phyloP scores from a whole-genome alignment of 2,797 vertebrate species.

The Hypotaenidia okinawae region DNA sequence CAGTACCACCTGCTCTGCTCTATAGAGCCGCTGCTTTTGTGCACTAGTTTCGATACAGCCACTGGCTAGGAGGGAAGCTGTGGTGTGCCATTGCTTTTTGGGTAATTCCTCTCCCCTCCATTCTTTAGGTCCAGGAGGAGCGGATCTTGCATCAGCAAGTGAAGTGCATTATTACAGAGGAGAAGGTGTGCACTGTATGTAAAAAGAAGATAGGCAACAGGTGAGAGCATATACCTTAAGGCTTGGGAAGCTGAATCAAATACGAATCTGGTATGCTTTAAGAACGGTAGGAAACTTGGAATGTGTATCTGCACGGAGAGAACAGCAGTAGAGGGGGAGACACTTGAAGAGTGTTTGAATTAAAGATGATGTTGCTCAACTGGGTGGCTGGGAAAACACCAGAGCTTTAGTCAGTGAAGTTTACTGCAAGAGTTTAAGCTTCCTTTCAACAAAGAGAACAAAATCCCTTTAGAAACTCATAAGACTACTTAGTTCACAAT shows the following conservation, averaged over 20 bases:
- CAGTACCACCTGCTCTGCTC: background rate
- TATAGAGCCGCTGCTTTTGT: background rate
- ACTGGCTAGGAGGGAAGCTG: background rate
- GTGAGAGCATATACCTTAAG: constrained; percentile 69
- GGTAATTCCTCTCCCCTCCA: background rate
- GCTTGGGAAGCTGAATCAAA: background rate
- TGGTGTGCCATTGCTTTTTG: background rate
- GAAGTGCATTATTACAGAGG: constrained; percentile 97
- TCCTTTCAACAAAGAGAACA: background rate
- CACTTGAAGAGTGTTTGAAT: background rate
- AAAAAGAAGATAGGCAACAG: constrained; percentile 99
- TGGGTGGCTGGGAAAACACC: background rate
- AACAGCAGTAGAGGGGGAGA: background rate
- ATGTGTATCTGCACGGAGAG: background rate
- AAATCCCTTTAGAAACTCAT: background rate
- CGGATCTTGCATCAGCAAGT: constrained; percentile 97
- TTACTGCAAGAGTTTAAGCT: background rate
- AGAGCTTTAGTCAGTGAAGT: background rate
- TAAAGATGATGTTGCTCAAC: fast-evolving
- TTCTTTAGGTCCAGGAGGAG: constrained; percentile 93
- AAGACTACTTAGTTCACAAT: background rate
- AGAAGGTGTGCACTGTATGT: constrained; percentile 96
- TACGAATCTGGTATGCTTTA: background rate
- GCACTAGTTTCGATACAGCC: background rate
- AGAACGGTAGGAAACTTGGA: background rate